Evolutionary conservation across 2,888 invertebrate genomes (phyloP).

Genomic region (Aleiodes testaceus): DNA sequence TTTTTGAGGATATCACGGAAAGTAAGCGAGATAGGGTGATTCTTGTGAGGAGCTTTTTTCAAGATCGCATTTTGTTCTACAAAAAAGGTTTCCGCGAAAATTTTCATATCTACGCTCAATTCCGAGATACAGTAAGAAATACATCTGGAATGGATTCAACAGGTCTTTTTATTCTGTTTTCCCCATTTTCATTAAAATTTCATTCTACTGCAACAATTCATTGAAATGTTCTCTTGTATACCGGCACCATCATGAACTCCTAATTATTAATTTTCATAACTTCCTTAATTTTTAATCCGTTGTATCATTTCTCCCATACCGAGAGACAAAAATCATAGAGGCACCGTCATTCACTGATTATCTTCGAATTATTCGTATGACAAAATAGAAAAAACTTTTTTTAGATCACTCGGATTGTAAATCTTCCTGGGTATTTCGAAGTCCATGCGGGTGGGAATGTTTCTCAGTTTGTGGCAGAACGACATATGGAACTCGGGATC

Average conservation of each 20-base stretch:
- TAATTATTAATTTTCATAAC: too few species aligned
- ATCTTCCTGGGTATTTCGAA: neutral
- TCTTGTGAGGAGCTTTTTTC: neutral
- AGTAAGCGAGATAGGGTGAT: too few species aligned
- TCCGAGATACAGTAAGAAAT: neutral
- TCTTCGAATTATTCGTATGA: neutral
- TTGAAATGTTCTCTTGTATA: too few species aligned
- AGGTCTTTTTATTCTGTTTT: neutral
- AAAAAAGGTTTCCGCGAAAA: too few species aligned
- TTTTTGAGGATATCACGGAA: too few species aligned
- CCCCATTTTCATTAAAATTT: neutral
- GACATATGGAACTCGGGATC: slow-evolving; percentile 16
- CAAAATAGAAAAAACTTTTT: neutral
- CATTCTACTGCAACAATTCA: too few species aligned
- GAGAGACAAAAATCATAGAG: neutral
- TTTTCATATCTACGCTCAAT: too few species aligned
- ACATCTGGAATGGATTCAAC: neutral
- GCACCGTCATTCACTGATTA: slow-evolving; percentile 8
- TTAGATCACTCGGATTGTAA: neutral
- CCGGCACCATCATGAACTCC: too few species aligned
- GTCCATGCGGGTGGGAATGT: slow-evolving; percentile 23
- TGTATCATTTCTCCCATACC: too few species aligned
- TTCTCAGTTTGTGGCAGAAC: neutral
- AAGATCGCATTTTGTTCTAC: too few species aligned
- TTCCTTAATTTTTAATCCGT: too few species aligned